These are phyloP conservation scores for Dasyprocta punctata DNA, from an alignment of 2,113 vertebrate genomes.

Conservation along the genomic window DNA sequence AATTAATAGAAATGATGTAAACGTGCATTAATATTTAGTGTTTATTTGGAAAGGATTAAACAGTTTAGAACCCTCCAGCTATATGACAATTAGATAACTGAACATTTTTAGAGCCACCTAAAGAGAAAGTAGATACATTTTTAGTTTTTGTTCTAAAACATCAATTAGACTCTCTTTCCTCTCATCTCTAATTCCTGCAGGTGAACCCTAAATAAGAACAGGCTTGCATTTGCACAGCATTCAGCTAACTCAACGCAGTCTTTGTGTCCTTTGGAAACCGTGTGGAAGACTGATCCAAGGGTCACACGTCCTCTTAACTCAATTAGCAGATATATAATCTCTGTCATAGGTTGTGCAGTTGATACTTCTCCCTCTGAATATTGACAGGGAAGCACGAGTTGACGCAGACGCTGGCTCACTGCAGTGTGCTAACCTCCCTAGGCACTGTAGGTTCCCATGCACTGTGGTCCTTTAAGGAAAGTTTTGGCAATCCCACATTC, in stretches of 20 bases:
- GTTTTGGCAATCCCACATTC: background rate
- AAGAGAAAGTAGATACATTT: background rate
- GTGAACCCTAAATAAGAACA: background rate
- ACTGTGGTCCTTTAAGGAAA: background rate
- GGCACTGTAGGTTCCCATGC: background rate
- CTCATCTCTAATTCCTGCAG: background rate
- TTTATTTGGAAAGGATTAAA: constrained; percentile 49
- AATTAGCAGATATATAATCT: background rate
- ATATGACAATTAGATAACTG: constrained; percentile 13
- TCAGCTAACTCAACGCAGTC: background rate
- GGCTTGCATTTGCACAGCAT: background rate
- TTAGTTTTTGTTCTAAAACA: constrained; percentile 48
- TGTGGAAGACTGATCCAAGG: background rate
- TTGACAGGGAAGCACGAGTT: background rate
- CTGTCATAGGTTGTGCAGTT: background rate
- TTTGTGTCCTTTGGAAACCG: constrained; percentile 5
- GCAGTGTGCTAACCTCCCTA: background rate
- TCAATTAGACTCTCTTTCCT: constrained; percentile 4
- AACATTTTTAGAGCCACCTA: constrained; percentile 14
- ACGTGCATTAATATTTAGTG: background rate
- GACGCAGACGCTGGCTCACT: background rate
- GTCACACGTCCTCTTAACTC: background rate
- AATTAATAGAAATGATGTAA: constrained; percentile 35
- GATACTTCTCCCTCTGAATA: background rate
- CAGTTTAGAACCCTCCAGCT: background rate